Conservation (phyloP, 2,797 vertebrate genomes). For the Clarias laeviceps region DNA sequence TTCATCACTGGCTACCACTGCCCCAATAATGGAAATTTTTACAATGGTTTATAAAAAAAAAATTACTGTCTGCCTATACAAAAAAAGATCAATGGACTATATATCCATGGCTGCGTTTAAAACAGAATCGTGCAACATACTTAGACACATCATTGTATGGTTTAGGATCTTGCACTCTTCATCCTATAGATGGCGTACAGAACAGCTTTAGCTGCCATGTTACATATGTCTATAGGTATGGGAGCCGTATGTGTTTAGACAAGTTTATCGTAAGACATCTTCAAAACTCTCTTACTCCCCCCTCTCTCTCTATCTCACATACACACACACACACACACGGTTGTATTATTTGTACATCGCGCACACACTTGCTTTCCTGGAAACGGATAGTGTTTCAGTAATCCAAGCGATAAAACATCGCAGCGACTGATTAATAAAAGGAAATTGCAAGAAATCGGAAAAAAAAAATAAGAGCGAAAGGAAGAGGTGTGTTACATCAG, state of each 20-base stretch:
- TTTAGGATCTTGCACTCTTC: slow-evolving; percentile 13
- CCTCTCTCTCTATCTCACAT: background rate
- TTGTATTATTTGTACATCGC: background rate
- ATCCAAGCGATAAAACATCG: slow-evolving; percentile 7
- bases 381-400: slow-evolving; percentile 12
- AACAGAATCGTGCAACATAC: background rate
- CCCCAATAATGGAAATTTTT: too few relatives aligned
- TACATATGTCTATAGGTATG: background rate
- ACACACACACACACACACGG: background rate
- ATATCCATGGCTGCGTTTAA: background rate
- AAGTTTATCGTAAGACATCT: background rate
- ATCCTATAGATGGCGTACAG: slow-evolving; percentile 53
- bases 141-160: background rate
- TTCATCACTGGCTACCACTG: too few relatives aligned
- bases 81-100: background rate
- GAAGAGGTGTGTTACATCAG: slow-evolving; percentile 11
- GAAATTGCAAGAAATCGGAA: slow-evolving; percentile 20
- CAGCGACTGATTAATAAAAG: slow-evolving; percentile 1
- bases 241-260: background rate
- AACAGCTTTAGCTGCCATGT: slow-evolving; percentile 12
- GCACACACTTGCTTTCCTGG: background rate
- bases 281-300: too few relatives aligned
- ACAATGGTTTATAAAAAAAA: background rate
- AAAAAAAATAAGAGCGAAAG: slow-evolving; percentile 16
- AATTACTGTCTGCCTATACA: background rate